Percentiles rank a stretch among this genome's conserved stretches.
These are phyloP conservation scores for Sebastes trivittatus DNA, from an alignment of 2,797 vertebrate species.

Conservation along the genomic window DNA sequence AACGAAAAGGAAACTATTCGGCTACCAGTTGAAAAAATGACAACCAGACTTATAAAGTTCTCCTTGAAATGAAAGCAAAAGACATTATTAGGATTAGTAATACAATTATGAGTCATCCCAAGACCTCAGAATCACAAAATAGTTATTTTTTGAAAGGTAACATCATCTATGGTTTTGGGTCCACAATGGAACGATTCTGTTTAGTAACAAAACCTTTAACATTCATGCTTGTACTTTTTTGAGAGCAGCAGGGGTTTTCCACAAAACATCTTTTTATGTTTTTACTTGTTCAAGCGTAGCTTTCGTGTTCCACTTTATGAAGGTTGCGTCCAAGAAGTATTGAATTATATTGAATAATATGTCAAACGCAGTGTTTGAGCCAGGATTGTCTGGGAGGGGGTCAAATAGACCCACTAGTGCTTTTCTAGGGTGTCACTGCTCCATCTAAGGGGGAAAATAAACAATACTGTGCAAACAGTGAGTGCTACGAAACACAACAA, in stretches of 20 bases:
- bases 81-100: not conserved
- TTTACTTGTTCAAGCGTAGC: not conserved
- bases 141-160: not conserved
- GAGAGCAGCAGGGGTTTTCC: not conserved
- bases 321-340: not conserved
- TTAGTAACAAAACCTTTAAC: not conserved
- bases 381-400: not conserved
- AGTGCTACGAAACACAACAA: not conserved
- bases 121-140: not conserved
- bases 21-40: not conserved
- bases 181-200: not conserved
- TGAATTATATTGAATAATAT: not conserved
- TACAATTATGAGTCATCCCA: not conserved
- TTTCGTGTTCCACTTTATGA: not conserved
- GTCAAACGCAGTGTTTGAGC: not conserved
- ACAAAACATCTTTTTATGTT: slow-evolving; percentile 1
- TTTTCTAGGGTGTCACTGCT: not conserved
- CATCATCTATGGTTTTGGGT: not conserved
- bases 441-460: not conserved
- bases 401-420: not conserved
- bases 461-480: not conserved
- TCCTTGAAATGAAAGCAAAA: not conserved
- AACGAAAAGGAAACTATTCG: not conserved
- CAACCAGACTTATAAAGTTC: not conserved
- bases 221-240: not conserved